Evolutionary conservation across 1,140 invertebrate species (phyloP).

Genomic region (Calliopsis andreniformis): DNA sequence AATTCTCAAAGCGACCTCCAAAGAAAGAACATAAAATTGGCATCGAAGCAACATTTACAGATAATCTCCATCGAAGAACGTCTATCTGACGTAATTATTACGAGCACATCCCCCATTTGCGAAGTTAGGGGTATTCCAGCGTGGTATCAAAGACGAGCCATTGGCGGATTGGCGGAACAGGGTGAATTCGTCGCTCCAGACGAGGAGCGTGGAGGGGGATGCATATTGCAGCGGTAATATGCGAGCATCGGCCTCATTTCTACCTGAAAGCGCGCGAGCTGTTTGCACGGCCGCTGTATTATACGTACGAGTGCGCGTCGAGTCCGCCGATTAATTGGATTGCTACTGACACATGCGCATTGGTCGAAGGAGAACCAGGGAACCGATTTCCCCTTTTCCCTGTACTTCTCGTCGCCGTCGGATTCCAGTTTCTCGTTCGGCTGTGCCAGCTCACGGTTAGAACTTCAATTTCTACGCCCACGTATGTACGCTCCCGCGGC

Average conservation of each 20-base stretch:
- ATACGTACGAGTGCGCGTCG: slow-evolving; percentile 24
- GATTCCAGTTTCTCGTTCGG: too few species aligned
- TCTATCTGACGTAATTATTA: slow-evolving; percentile 35
- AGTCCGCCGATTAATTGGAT: slow-evolving; percentile 41
- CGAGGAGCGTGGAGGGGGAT: slow-evolving; percentile 17
- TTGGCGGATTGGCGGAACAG: slow-evolving; percentile 19
- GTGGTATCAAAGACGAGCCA: slow-evolving; percentile 28
- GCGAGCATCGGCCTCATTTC: slow-evolving; percentile 44
- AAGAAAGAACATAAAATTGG: too few species aligned
- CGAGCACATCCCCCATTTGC: slow-evolving; percentile 7
- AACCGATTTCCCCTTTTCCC: too few species aligned
- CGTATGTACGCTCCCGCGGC: too few species aligned
- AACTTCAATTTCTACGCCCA: too few species aligned
- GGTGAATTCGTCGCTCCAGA: slow-evolving; percentile 14
- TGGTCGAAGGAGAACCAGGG: background rate
- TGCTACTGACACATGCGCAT: background rate
- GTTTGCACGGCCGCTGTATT: slow-evolving; percentile 37
- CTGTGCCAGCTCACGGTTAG: too few species aligned
- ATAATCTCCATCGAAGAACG: slow-evolving; percentile 6
- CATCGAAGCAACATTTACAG: slow-evolving; percentile 37
- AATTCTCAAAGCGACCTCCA: too few species aligned
- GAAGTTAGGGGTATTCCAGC: slow-evolving; percentile 2
- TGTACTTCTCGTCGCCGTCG: too few species aligned
- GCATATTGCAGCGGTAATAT: slow-evolving; percentile 39
- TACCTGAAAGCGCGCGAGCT: slow-evolving; percentile 29